Evolutionary conservation across 2,888 invertebrate species (phyloP), one percentile per base, ranked within the genome.

Genomic region (Exocentrus adspersus): DNA sequence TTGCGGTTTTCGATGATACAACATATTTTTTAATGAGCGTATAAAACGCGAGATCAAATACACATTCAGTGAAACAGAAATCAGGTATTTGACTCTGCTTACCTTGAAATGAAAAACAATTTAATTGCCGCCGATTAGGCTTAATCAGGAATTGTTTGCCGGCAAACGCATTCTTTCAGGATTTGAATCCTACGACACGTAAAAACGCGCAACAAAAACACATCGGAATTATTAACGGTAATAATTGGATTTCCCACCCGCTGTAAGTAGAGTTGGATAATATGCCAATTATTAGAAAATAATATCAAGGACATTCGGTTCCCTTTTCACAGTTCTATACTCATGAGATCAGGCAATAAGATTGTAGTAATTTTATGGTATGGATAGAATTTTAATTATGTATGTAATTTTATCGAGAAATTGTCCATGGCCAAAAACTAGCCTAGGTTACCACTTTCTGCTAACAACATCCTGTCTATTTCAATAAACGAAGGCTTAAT

Each of bases 91-190:
- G n/a, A 37, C 14, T 37, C 6, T 2, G 24, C 21, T 48, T 20
- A 48, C 46, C 46, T 48, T 48, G 46, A 48, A 48, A n/a, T 48
- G n/a, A 12, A 48, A 48, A 9, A 24, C 14, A 48, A 46, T 46
- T 19, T 46, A 6, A 48, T 24, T 48, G 46, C 12, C 10, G 3
- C 7, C n/a, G 37, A 37, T 37, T 37, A 37, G 5, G 5, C 12
- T 3, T 3, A 14, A 37, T n/a, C 10, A 5, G 6, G 5, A 1
- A 37, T 37, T 37, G 37, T 5, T 12, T 12, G n/a, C 2, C n/a
- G 37, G 37, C 37, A 37, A 37, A 37, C 4, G 10, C 3, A 37
- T 37, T 37, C 2, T 37, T 24, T 3, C 14, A 37, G 37, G 12
- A 1, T 12, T 12, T 37, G n/a, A 37, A 37, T 2, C 3, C n/a